Base-by-base conservation (phyloP, 2,797 vertebrate genomes). In the Bovichtus diacanthus region DNA sequence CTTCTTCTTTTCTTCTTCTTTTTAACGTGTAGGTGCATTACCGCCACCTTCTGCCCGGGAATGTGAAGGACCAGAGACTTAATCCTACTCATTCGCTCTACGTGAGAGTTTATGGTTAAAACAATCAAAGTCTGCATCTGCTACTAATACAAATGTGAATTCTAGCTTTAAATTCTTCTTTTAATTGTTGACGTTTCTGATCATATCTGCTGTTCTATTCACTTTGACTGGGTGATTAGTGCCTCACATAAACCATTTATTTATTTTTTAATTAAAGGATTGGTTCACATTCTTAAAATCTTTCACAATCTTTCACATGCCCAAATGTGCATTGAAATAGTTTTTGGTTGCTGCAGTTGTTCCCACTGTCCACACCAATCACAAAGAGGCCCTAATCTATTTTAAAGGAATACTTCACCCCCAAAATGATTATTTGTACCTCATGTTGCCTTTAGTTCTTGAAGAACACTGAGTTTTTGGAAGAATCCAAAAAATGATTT, bases 41-140 rank as follows among this genome's bases (percentile, higher is more conserved):
- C 55, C 29, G 84, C 85, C 88, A 23, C 70, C 89, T 63, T 0
- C 15, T 12, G 65, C 3, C 19, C 2, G 0, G 43, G 38, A 29
- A 16, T 41, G 44, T n/a, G 13, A 62, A 27, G 5, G 3, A 23
- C 23, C 4, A 25, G 10, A 21, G 36, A 18, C 23, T 4, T 4
- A 1, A n/a, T 12, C 27, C 27, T 11, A 6, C 34, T 23, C 60
- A 7, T 9, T 7, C 1, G 49, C 46, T 50, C 31, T 8, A 1
- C 31, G 47, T 47, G 11, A 23, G 27, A 41, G 12, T 11, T 10
- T 6, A n/a, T 29, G 49, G 50, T 66, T 9, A 16, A 29, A 31
- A 31, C 12, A 47, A 34, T 25, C 34, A 7, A 50, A n/a, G 23
- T 9, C 9, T 50, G 38, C 11, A 43, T 31, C 51, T 54, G 27